Percentiles rank a stretch among this genome's conserved stretches.
Evolutionary conservation across 2,888 invertebrate genomes (phyloP).

Genomic region (Aporophyla lueneburgensis): DNA sequence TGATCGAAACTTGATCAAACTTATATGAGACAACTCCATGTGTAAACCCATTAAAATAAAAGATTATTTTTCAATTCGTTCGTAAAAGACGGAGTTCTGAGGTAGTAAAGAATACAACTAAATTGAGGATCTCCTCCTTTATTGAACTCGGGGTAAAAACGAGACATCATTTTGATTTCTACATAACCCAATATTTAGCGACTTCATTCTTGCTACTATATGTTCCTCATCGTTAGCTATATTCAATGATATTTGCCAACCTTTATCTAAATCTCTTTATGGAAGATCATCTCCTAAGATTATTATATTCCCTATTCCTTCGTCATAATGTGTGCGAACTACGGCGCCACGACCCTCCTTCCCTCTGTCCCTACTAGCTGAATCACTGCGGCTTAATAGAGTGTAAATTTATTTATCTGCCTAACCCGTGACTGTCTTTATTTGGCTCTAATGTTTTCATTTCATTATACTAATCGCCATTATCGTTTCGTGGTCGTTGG

Average conservation of each 20-base stretch:
- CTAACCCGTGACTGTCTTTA: conserved; percentile 63
- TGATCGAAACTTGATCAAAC: too few species aligned
- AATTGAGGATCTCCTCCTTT: too few species aligned
- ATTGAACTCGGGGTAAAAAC: too few species aligned
- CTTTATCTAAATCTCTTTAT: conserved; percentile 21
- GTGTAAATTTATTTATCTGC: conserved; percentile 84
- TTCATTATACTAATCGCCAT: conserved; percentile 68
- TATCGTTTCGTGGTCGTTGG: conserved; percentile 61
- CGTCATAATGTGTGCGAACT: conserved; percentile 45
- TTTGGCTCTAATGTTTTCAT: conserved; percentile 69
- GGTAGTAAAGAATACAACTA: too few species aligned
- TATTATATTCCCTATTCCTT: conserved; percentile 41
- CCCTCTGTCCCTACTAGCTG: conserved; percentile 75
- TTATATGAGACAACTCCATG: too few species aligned
- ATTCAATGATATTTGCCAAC: background rate
- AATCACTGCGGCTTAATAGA: conserved; percentile 83
- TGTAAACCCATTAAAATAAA: too few species aligned
- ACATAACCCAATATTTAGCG: background rate
- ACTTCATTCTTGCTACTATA: background rate
- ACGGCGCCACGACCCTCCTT: conserved; percentile 61
- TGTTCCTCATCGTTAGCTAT: background rate
- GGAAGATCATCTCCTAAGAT: conserved; percentile 49
- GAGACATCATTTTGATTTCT: background rate
- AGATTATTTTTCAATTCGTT: too few species aligned
- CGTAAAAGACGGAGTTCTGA: too few species aligned